Percentiles rank a stretch among this genome's conserved stretches.
Conservation (phyloP, 2,888 invertebrate species). For the Calliopum simillimum region DNA sequence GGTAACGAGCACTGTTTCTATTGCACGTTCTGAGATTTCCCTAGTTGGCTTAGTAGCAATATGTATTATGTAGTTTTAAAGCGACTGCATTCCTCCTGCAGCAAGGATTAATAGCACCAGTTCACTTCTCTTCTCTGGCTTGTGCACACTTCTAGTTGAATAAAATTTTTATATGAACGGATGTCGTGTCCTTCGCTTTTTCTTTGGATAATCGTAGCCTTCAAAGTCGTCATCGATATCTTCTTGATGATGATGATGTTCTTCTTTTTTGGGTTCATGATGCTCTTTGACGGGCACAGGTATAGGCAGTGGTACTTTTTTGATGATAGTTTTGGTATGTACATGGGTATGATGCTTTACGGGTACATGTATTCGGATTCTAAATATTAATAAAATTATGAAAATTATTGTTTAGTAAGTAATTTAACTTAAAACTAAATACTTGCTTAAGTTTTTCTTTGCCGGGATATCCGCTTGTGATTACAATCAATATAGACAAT, state of each 20-base stretch:
- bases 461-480: conserved; percentile 59
- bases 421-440: conserved; percentile 2
- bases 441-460: conserved; percentile 64
- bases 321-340: conserved; percentile 66
- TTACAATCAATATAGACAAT: conserved; percentile 56
- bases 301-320: conserved; percentile 66
- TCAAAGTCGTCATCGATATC: conserved; percentile 62
- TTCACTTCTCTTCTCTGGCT: background rate
- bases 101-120: background rate
- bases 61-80: too few relatives aligned
- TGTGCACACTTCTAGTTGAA: background rate
- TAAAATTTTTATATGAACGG: conserved; percentile 57
- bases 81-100: too few relatives aligned
- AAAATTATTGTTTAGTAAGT: too few relatives aligned
- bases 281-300: conserved; percentile 65
- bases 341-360: conserved; percentile 68
- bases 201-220: conserved; percentile 64
- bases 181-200: conserved; percentile 62
- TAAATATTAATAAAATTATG: conserved; percentile 40
- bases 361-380: conserved; percentile 66
- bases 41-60: too few relatives aligned
- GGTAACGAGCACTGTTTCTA: too few relatives aligned
- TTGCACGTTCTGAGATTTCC: too few relatives aligned
- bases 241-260: conserved; percentile 54
- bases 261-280: conserved; percentile 49